Evolutionary conservation across 2,113 vertebrate genomes (phyloP).

Genomic region (Ivindomyrus marchei): DNA sequence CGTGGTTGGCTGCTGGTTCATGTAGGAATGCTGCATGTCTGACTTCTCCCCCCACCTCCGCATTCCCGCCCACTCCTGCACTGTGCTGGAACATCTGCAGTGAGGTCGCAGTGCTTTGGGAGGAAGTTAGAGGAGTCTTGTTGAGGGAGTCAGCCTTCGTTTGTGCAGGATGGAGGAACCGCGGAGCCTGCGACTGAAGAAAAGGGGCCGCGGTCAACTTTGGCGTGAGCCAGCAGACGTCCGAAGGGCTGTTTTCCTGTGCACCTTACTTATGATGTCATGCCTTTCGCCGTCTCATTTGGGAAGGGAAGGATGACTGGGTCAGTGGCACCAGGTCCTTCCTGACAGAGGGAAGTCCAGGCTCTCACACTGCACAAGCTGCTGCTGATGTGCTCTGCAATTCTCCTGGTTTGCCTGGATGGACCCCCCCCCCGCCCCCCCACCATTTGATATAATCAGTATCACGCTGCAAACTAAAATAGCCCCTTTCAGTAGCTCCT

Average conservation of each 20-base stretch:
- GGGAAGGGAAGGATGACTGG: not conserved
- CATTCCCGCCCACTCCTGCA: slow-evolving; percentile 13
- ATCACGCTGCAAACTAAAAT: slow-evolving; percentile 1
- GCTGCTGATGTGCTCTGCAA: not conserved
- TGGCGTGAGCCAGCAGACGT: not conserved
- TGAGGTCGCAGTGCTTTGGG: not conserved
- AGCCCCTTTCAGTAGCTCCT: not conserved
- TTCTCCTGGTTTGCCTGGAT: not conserved
- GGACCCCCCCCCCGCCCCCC: not conserved
- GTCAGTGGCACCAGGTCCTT: not conserved
- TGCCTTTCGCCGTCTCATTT: not conserved
- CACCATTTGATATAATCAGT: not conserved
- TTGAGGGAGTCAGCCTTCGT: not conserved
- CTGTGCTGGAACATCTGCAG: not conserved
- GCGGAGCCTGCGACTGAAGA: not conserved
- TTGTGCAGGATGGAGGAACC: too few species aligned
- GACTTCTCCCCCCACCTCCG: not conserved
- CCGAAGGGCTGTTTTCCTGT: not conserved
- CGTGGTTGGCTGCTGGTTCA: not conserved
- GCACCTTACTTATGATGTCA: not conserved
- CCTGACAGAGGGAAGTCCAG: not conserved
- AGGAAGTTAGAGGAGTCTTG: not conserved
- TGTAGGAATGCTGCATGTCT: not conserved
- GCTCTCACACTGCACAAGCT: not conserved
- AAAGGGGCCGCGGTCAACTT: not conserved